Conservation (phyloP, 2,113 vertebrate genomes). For the Petrocephalus microphthalmus region DNA sequence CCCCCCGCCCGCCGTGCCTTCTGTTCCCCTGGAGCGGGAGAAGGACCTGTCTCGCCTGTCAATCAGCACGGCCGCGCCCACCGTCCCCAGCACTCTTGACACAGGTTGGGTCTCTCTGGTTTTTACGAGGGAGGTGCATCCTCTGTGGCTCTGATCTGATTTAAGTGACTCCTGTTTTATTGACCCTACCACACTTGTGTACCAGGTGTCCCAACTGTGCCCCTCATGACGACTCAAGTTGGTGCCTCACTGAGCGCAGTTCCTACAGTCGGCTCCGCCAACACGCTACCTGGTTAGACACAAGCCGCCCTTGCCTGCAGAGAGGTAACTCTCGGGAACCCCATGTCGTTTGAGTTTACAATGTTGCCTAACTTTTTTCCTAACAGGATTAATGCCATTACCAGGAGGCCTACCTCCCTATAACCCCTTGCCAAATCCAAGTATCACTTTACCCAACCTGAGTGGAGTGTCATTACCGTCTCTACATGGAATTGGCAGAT, state of each 20-base stretch:
- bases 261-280: constrained; percentile 69
- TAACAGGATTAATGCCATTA: constrained; percentile 80
- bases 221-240: constrained; percentile 75
- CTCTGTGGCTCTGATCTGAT: background rate
- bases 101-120: constrained; percentile 65
- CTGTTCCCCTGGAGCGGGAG: constrained; percentile 68
- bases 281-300: constrained; percentile 76
- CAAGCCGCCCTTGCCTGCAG: background rate
- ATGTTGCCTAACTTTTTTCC: background rate
- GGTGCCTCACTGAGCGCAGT: constrained; percentile 65
- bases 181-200: background rate
- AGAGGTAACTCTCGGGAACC: background rate
- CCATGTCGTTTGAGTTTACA: background rate
- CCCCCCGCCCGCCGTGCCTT: constrained; percentile 59
- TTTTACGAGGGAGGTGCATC: background rate
- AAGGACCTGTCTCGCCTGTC: constrained; percentile 77
- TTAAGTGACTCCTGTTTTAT: background rate
- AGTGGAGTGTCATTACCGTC: constrained; percentile 44
- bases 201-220: constrained; percentile 85
- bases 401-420: constrained; percentile 75
- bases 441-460: constrained; percentile 62
- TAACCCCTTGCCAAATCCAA: constrained; percentile 66
- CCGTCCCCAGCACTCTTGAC: constrained; percentile 76
- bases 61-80: constrained; percentile 69
- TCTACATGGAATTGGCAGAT: constrained; percentile 47